Conservation (phyloP, 2,797 vertebrate genomes). For the Catharus ustulatus region DNA sequence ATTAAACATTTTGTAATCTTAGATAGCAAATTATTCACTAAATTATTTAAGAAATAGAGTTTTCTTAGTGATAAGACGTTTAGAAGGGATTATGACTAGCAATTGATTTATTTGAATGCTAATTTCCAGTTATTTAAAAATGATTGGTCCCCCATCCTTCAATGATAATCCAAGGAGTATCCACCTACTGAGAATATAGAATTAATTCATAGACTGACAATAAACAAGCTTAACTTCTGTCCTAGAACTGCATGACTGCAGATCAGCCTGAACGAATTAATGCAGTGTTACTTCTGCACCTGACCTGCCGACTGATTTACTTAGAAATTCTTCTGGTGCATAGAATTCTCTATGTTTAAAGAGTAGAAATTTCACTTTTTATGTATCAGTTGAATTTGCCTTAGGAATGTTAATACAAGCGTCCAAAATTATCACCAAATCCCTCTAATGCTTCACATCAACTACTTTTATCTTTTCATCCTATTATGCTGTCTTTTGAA, state of each 20-base stretch:
- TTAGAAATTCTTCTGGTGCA: not conserved
- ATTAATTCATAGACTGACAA: not conserved
- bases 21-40: not conserved
- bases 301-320: not conserved
- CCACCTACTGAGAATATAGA: not conserved
- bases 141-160: not conserved
- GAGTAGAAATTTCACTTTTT: not conserved
- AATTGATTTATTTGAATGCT: not conserved
- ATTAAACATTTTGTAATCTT: not conserved
- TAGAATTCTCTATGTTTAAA: not conserved
- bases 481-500: not conserved
- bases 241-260: not conserved
- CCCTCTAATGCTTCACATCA: not conserved
- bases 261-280: not conserved
- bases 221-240: not conserved
- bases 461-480: not conserved
- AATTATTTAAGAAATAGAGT: not conserved
- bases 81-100: not conserved
- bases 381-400: not conserved
- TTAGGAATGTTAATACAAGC: not conserved
- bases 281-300: not conserved
- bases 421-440: not conserved
- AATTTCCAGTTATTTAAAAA: not conserved
- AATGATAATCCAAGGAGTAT: not conserved
- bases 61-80: not conserved